Percentiles rank a stretch among this genome's conserved stretches.
Conservation (phyloP, 2,888 invertebrate species). For the Drosophila vallismaia region DNA sequence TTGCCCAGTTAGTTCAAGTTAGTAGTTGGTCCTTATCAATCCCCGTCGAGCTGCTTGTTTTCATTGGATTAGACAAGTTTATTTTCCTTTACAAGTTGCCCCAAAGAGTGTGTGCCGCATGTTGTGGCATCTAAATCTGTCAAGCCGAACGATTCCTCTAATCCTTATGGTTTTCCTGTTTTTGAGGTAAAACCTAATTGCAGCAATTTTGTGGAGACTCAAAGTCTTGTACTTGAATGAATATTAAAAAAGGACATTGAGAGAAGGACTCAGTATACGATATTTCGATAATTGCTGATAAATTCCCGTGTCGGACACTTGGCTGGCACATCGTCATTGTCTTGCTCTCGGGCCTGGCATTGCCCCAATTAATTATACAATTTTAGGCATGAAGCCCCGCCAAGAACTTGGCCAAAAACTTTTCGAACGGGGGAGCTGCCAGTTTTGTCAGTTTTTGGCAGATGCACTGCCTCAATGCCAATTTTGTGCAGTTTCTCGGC, state of each 20-base stretch:
- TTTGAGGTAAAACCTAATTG: background rate
- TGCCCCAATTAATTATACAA: slow-evolving; percentile 66
- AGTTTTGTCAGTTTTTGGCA: background rate
- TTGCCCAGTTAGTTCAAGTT: slow-evolving; percentile 45
- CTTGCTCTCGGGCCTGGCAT: slow-evolving; percentile 36
- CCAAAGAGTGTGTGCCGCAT: slow-evolving; percentile 49
- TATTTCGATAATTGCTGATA: slow-evolving; percentile 2
- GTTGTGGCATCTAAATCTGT: slow-evolving; percentile 32
- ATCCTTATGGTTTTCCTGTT: slow-evolving; percentile 13
- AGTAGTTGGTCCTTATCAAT: slow-evolving; percentile 57
- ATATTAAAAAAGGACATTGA: no score
- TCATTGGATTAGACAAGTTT: slow-evolving; percentile 71
- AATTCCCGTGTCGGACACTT: background rate
- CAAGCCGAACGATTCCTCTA: background rate
- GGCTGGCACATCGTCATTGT: slow-evolving; percentile 26
- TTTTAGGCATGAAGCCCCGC: slow-evolving; percentile 55
- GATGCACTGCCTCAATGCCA: slow-evolving; percentile 16
- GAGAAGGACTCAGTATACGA: no score
- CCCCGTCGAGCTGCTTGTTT: slow-evolving; percentile 68
- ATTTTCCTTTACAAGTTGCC: slow-evolving; percentile 22
- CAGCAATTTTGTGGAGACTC: background rate
- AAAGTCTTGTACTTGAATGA: no score
- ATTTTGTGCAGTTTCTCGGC: slow-evolving; percentile 5
- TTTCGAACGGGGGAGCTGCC: slow-evolving; percentile 27
- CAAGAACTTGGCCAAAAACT: slow-evolving; percentile 48